A percentile compares a stretch with the other conserved stretches of the same genome.
Evolutionary conservation across 1,140 invertebrate species (phyloP).

Genomic region (Magallana gigas): DNA sequence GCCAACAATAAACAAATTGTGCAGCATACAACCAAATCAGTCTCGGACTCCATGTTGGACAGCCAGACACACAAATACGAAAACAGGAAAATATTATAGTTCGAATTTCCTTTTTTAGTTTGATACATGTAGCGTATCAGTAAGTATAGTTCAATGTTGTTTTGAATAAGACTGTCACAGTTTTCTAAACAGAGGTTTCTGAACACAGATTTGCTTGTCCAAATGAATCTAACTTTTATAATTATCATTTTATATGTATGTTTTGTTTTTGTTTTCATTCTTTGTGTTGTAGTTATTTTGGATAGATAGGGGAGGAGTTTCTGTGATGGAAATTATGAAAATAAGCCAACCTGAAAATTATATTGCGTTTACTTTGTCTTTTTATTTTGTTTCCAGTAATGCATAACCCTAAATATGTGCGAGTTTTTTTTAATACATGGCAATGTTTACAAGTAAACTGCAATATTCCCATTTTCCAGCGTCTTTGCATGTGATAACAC

Average conservation of each 20-base stretch:
- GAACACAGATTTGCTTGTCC: background rate
- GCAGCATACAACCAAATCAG: background rate
- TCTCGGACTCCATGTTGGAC: background rate
- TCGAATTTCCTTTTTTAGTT: conserved; percentile 11
- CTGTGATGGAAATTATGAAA: too few species aligned
- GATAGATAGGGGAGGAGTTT: too few species aligned
- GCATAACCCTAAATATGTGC: too few species aligned
- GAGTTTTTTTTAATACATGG: too few species aligned
- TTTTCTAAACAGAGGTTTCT: background rate
- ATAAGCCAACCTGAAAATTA: too few species aligned
- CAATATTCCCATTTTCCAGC: too few species aligned
- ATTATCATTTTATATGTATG: background rate
- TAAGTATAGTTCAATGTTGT: background rate
- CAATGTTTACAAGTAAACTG: too few species aligned
- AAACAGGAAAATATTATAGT: background rate
- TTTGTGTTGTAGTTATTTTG: too few species aligned
- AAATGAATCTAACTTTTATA: background rate
- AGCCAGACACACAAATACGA: background rate
- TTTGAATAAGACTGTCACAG: background rate
- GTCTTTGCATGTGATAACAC: too few species aligned
- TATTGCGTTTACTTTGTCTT: too few species aligned
- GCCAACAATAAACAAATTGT: background rate
- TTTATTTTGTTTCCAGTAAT: too few species aligned
- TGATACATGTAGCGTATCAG: background rate
- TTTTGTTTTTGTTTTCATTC: too few species aligned